Evolutionary conservation across 2,113 vertebrate species (phyloP).

Genomic region (Prionailurus bengalensis): DNA sequence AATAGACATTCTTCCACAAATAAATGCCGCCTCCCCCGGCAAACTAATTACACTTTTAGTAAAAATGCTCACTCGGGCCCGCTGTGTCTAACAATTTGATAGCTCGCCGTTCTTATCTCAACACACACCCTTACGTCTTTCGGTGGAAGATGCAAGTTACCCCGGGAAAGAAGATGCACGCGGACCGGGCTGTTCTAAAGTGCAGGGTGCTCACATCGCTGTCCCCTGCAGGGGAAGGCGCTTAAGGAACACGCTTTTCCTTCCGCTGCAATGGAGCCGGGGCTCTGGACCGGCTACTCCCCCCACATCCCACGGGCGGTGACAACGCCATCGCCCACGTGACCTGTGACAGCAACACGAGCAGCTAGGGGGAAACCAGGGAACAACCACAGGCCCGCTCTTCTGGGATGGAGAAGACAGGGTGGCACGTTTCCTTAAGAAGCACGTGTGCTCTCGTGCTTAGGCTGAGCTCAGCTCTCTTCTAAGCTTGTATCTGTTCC

Average conservation of each 20-base stretch:
- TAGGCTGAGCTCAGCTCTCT: accelerated
- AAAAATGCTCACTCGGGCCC: not conserved
- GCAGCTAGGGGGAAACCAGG: not conserved
- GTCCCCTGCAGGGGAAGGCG: not conserved
- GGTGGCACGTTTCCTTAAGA: accelerated
- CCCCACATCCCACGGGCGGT: not conserved
- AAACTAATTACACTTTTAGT: not conserved
- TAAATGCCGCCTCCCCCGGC: not conserved
- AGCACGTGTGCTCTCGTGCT: accelerated
- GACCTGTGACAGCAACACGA: not conserved
- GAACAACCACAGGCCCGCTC: accelerated
- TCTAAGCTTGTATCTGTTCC: not conserved
- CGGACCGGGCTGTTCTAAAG: not conserved
- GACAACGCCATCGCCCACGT: accelerated
- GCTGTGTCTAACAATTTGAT: accelerated
- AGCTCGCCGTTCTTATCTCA: not conserved
- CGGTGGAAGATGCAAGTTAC: accelerated
- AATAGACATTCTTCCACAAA: not conserved
- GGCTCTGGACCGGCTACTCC: not conserved
- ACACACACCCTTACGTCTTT: not conserved
- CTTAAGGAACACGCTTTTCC: not conserved
- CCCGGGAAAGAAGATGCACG: accelerated
- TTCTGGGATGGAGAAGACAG: not conserved
- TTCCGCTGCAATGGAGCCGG: accelerated
- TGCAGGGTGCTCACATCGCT: too few relatives aligned